phyloP scores from a whole-genome alignment of 2,888 invertebrate genomes.

The Norana najaformis region DNA sequence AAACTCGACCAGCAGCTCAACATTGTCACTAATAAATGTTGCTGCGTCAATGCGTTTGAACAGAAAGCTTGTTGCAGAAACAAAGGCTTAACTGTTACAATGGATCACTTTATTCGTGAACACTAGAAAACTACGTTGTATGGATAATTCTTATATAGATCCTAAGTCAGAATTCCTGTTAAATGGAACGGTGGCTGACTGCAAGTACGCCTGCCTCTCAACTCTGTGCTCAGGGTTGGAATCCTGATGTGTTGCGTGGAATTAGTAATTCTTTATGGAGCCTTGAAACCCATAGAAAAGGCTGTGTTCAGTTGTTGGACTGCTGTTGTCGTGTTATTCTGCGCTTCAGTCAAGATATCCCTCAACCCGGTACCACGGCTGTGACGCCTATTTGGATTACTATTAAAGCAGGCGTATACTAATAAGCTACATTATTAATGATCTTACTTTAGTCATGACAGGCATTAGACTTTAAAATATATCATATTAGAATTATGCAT shows the following conservation, averaged over 20 bases:
- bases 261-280: no score
- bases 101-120: not conserved
- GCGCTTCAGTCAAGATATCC: no score
- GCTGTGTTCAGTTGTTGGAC: not conserved
- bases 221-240: not conserved
- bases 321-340: not conserved
- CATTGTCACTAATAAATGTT: not conserved
- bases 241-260: not conserved
- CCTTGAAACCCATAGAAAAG: not conserved
- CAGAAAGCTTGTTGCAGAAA: not conserved
- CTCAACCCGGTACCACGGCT: no score
- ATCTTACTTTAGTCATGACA: no score
- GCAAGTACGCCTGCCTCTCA: not conserved
- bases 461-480: not conserved
- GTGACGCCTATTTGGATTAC: not conserved
- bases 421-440: no score
- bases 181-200: not conserved
- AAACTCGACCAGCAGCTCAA: not conserved
- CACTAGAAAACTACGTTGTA: not conserved
- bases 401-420: no score
- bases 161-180: not conserved
- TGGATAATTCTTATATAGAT: not conserved
- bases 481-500: not conserved
- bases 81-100: slow-evolving; percentile 5
- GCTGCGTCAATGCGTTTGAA: not conserved